Evolutionary conservation across 2,797 vertebrate genomes (phyloP).

Genomic region (Onychomys torridus): DNA sequence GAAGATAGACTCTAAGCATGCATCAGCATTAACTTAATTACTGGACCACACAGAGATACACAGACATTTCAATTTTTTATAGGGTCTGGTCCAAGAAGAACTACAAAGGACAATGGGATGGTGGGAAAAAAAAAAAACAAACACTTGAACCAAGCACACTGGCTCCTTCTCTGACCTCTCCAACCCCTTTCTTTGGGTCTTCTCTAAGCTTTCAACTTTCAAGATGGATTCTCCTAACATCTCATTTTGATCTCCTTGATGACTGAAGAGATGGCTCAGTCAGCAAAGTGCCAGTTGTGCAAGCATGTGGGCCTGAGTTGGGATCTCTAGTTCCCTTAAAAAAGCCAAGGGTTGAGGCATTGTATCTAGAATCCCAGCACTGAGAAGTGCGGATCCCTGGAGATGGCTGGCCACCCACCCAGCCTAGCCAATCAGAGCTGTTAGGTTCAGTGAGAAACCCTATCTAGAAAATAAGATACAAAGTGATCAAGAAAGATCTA

Average conservation of each 20-base stretch:
- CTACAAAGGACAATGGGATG: background rate
- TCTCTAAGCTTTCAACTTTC: slow-evolving; percentile 7
- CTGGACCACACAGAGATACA: background rate
- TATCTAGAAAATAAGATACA: background rate
- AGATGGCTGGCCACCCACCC: background rate
- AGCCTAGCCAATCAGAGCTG: background rate
- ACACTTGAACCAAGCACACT: accelerated
- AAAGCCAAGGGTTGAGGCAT: background rate
- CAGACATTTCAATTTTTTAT: background rate
- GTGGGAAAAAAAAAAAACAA: background rate
- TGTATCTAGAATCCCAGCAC: background rate
- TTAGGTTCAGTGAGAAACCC: background rate
- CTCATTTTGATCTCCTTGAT: background rate
- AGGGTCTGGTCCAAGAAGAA: background rate
- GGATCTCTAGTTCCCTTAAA: background rate
- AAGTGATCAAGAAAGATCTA: background rate
- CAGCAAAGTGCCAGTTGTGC: background rate
- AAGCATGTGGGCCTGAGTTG: background rate
- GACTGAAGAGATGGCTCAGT: background rate
- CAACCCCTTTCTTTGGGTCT: background rate
- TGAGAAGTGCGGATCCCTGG: background rate
- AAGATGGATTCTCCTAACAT: slow-evolving; percentile 19
- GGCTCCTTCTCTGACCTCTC: background rate
- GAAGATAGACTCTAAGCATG: background rate
- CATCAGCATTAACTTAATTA: background rate